A percentile compares a stretch with the other conserved stretches of the same genome.
Conservation (phyloP, 2,113 vertebrate species). For the Erpornis zantholeuca region DNA sequence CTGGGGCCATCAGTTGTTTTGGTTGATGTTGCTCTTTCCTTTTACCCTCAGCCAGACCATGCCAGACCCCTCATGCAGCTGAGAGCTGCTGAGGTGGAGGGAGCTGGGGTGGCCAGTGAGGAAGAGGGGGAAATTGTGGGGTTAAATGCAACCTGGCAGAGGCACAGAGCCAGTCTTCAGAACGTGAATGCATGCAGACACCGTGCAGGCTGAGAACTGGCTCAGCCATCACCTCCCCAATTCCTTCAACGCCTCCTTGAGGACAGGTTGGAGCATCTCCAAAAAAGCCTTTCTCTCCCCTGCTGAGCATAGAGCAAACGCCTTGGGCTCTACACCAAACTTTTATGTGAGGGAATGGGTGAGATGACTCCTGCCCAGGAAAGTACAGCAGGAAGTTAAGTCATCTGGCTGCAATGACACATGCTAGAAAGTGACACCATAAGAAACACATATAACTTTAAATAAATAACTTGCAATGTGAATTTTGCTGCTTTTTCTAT, state of each 20-base stretch:
- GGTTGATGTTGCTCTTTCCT: background rate
- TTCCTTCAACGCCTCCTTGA: background rate
- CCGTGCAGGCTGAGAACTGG: background rate
- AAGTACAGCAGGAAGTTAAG: slow-evolving; percentile 3
- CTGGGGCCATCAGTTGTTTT: background rate
- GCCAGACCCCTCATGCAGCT: background rate
- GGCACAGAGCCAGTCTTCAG: background rate
- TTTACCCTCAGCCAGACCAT: background rate
- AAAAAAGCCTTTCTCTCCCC: background rate
- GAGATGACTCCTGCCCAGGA: background rate
- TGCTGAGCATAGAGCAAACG: background rate
- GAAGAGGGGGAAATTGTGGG: background rate
- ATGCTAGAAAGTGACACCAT: background rate
- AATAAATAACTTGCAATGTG: background rate
- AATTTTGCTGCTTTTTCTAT: background rate
- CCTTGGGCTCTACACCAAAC: background rate
- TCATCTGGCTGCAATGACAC: background rate
- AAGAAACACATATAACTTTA: background rate
- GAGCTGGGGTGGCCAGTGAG: background rate
- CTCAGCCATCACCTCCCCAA: background rate
- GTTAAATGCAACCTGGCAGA: background rate
- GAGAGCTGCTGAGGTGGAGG: background rate
- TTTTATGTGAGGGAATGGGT: background rate
- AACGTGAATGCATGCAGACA: background rate
- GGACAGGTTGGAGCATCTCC: background rate